phyloP scores from a whole-genome alignment of 2,888 invertebrate species.

The Zygogramma bicolorata region DNA sequence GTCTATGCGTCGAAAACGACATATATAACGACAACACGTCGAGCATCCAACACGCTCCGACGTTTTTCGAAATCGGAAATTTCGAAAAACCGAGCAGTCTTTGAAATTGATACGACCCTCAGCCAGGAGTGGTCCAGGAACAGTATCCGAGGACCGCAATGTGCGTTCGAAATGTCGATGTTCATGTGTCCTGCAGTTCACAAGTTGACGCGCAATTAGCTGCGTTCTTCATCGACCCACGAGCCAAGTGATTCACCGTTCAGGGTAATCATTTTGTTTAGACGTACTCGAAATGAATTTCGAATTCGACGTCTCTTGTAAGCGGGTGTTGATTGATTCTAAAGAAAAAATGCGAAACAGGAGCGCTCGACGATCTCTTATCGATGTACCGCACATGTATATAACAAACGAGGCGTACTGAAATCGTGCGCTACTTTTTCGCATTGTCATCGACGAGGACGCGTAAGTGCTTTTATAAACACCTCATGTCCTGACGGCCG shows the following conservation, averaged over 20 bases:
- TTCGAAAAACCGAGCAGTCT: conserved; percentile 20
- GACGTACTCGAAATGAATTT: neutral
- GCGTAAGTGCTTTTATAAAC: neutral
- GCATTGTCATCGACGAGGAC: neutral
- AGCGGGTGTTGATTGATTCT: neutral
- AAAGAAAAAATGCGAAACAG: neutral
- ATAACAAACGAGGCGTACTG: neutral
- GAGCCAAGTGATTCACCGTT: conserved; percentile 70
- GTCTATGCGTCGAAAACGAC: neutral
- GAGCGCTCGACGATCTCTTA: neutral
- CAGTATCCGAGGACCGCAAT: conserved; percentile 69
- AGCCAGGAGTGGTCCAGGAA: conserved; percentile 69
- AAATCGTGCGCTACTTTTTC: neutral
- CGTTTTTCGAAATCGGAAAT: neutral
- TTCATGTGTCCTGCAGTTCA: conserved; percentile 71
- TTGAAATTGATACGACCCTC: conserved; percentile 63
- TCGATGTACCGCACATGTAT: neutral
- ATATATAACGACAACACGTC: conserved; percentile 1
- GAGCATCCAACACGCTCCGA: conserved; percentile 26
- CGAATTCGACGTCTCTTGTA: neutral
- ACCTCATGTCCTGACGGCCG: neutral
- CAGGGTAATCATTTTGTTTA: neutral
- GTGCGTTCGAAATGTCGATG: conserved; percentile 75
- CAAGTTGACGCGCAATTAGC: conserved; percentile 66
- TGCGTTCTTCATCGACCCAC: conserved; percentile 74